These are phyloP conservation scores for Spinus pinus DNA, from an alignment of 2,797 vertebrate species.

Conservation along the genomic window DNA sequence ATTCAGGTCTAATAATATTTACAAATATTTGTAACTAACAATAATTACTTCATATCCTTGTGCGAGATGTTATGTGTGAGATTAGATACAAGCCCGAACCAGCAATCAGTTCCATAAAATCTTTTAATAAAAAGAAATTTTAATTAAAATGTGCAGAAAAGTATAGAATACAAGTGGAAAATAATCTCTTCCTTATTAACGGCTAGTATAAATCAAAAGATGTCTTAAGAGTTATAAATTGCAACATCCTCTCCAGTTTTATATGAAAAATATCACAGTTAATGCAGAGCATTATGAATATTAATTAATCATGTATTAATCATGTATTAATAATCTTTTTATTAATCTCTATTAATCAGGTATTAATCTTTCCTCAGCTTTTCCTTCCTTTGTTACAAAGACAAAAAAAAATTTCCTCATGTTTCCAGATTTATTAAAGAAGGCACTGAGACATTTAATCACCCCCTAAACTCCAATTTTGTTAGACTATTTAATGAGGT, in stretches of 20 bases:
- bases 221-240: background rate
- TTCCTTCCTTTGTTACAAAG: background rate
- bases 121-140: constrained; percentile 14
- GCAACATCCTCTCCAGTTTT: background rate
- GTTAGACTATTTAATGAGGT: background rate
- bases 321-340: no score
- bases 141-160: background rate
- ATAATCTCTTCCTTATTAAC: background rate
- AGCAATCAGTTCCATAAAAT: background rate
- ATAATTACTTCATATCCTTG: background rate
- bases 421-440: background rate
- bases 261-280: background rate
- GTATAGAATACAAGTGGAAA: background rate
- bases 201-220: background rate
- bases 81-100: background rate
- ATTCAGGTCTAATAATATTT: background rate
- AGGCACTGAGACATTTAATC: background rate
- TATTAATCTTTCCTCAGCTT: background rate
- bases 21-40: background rate
- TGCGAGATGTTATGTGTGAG: background rate
- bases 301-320: no score
- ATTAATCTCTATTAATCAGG: background rate
- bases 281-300: background rate
- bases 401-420: background rate
- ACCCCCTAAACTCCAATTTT: background rate